Percentiles rank a stretch among this genome's conserved stretches.
Conservation (phyloP, 92 coral and sea anemone genomes). For the Porites cylindrica region DNA sequence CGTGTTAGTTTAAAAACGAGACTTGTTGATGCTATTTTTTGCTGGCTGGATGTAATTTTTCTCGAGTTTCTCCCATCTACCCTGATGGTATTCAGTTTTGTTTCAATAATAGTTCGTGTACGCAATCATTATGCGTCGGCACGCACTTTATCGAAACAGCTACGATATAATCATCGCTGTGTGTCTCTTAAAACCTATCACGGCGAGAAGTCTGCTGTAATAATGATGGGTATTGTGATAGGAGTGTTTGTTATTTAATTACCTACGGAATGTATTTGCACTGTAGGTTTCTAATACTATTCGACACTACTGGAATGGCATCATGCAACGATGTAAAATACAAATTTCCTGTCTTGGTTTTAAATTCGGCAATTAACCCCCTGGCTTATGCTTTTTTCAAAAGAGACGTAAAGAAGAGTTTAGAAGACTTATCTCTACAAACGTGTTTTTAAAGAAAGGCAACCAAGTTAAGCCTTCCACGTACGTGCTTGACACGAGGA, state of each 20-base stretch:
- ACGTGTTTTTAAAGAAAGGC: too few species aligned
- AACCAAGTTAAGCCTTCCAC: too few species aligned
- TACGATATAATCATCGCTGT: neutral
- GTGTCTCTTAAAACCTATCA: neutral
- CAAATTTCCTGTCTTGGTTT: neutral
- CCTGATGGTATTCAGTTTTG: neutral
- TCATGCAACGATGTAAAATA: neutral
- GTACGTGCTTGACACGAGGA: too few species aligned
- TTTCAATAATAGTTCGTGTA: neutral
- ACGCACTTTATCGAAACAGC: constrained; percentile 1
- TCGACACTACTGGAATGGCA: too few species aligned
- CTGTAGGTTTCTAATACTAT: neutral
- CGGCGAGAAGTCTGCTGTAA: neutral
- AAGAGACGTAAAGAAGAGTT: neutral
- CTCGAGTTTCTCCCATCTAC: neutral
- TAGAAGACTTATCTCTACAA: neutral
- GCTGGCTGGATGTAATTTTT: neutral
- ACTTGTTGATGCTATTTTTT: neutral
- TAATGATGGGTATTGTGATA: constrained; percentile 3
- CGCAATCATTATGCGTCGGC: neutral
- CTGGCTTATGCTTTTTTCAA: constrained; percentile 6
- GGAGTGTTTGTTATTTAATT: neutral
- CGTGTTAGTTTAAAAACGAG: neutral
- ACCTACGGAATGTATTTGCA: neutral
- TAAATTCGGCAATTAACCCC: constrained; percentile 25